Conservation (phyloP, 2,797 vertebrate species). For the Sebastes glaucus region DNA sequence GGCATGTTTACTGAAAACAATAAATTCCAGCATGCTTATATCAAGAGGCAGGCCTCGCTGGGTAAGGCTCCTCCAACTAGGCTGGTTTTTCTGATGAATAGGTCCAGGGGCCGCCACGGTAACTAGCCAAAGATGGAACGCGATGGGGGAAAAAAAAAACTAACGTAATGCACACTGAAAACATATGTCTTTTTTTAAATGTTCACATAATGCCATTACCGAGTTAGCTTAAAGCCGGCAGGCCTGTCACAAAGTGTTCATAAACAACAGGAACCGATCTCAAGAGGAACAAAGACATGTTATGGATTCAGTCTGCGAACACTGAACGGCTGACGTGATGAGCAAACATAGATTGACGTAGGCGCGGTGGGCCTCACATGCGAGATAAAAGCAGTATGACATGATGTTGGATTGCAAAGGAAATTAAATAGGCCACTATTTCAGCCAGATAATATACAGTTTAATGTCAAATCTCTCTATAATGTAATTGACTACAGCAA, state of each 20-base stretch:
- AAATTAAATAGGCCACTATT: slow-evolving; percentile 26
- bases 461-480: neutral
- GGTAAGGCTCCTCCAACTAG: slow-evolving; percentile 21
- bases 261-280: slow-evolving; percentile 54
- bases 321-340: slow-evolving; percentile 42
- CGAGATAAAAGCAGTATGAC: slow-evolving; percentile 41
- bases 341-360: slow-evolving; percentile 46
- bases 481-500: neutral
- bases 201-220: slow-evolving; percentile 40
- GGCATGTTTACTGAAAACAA: slow-evolving; percentile 81
- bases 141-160: neutral
- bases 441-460: neutral
- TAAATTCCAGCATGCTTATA: slow-evolving; percentile 78
- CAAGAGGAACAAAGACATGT: slow-evolving; percentile 48
- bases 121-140: slow-evolving; percentile 56
- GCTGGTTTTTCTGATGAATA: slow-evolving; percentile 31
- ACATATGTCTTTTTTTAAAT: slow-evolving; percentile 49
- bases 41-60: slow-evolving; percentile 51
- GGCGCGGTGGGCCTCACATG: slow-evolving; percentile 36
- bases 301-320: slow-evolving; percentile 52
- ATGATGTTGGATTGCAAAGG: slow-evolving; percentile 27
- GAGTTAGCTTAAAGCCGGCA: slow-evolving; percentile 44
- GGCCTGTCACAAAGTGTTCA: slow-evolving; percentile 47
- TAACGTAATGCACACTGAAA: slow-evolving; percentile 48
- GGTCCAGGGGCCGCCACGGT: slow-evolving; percentile 41